These are phyloP conservation scores for Aegypius monachus DNA, from an alignment of 2,113 vertebrate species.

Conservation along the genomic window DNA sequence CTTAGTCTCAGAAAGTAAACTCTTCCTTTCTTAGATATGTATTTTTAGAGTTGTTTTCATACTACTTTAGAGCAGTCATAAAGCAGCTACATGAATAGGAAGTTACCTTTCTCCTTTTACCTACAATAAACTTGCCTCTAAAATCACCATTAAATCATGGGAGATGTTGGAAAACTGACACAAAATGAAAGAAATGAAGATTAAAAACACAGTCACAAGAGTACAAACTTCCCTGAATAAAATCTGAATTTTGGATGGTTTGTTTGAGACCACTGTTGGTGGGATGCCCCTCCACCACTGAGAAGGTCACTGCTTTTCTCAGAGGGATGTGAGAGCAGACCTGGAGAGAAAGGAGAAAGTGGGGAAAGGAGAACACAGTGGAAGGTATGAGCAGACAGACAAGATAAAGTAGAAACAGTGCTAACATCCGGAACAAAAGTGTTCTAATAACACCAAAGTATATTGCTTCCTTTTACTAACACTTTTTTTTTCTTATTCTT, in stretches of 20 bases:
- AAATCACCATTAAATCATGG: neutral
- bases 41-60: neutral
- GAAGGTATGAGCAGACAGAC: neutral
- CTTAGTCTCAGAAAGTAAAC: neutral
- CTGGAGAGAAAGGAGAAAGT: neutral
- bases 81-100: neutral
- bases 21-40: neutral
- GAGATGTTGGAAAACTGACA: neutral
- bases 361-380: neutral
- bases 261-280: neutral
- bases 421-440: neutral
- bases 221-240: neutral
- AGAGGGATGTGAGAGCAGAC: neutral
- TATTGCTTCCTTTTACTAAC: neutral
- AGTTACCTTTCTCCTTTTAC: neutral
- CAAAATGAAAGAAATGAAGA: neutral
- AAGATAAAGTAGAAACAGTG: neutral
- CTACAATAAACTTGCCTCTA: neutral
- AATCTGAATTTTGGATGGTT: neutral
- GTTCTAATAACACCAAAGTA: neutral
- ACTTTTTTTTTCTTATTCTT: neutral
- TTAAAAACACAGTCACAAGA: neutral
- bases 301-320: neutral
- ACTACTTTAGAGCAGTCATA: neutral
- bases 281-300: neutral